phyloP scores from a whole-genome alignment of 2,113 vertebrate species.

The Gymnarchus niloticus region DNA sequence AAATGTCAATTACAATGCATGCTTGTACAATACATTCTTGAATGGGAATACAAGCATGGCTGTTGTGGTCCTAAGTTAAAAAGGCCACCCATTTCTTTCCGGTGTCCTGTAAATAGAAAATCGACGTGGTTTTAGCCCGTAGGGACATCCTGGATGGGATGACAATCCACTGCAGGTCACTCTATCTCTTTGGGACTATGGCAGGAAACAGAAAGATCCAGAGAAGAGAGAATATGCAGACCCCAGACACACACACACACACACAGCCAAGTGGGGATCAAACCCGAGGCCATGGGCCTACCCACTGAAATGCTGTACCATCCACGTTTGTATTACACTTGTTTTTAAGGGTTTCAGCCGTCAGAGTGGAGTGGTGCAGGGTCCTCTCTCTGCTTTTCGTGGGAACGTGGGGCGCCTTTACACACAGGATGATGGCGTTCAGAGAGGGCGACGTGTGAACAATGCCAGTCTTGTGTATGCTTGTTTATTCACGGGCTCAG shows the following conservation, averaged over 20 bases:
- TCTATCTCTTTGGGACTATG: background rate
- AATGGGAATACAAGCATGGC: background rate
- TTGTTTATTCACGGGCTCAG: constrained; percentile 43
- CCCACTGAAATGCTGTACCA: background rate
- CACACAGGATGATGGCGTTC: background rate
- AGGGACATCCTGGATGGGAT: background rate
- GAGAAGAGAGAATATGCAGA: background rate
- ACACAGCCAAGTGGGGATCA: background rate
- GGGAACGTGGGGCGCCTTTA: background rate
- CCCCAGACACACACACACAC: background rate
- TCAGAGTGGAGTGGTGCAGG: background rate
- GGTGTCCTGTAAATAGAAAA: background rate
- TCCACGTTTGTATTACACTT: background rate
- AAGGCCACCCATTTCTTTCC: background rate
- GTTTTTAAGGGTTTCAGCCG: background rate
- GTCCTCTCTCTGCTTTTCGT: background rate
- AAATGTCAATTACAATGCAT: background rate
- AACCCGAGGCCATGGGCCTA: background rate
- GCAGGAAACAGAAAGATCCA: background rate
- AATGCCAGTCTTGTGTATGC: constrained; percentile 24
- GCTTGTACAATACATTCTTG: background rate
- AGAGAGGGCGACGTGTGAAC: background rate
- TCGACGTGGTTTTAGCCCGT: too few relatives aligned
- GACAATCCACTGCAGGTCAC: background rate
- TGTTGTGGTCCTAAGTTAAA: background rate